Evolutionary conservation across 2,888 invertebrate species (phyloP), one percentile per base, ranked within the genome.

Genomic region (Andrena fulva): DNA sequence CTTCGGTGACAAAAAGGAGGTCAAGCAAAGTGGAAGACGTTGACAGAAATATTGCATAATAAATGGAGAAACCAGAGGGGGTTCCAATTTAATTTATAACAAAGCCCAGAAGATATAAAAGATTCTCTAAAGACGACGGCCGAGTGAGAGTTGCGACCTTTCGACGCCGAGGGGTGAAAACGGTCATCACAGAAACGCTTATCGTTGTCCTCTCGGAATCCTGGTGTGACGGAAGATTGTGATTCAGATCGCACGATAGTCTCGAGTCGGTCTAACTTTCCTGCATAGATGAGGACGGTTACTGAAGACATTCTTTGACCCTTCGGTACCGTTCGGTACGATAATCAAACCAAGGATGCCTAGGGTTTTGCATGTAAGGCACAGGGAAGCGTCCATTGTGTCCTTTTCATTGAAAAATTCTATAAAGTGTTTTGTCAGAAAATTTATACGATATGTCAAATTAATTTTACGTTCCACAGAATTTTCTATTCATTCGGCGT

Each of bases 41-140:
- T 16, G 16, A 42, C 16, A 42, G 16, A 42, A 42, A 42, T 42
- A 42, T 42, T 42, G 16, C 16, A 42, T 42, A 5, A 42, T 42
- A 16, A 42, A 42, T 42, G 16, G 42, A 42, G 16, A 42, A 20
- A n/a, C 50, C 0, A 20, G 24, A 10, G 12, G 7, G 35, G 35
- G 29, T 62, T 90, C 89, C 85, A 85, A 91, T 91, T 90, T 89
- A 87, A 91, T 89, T 89, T 86, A 86, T 80, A 89, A 87, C 86
- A 84, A 89, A 87, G 74, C 85, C 84, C 56, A 16, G 27, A 74
- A 77, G 72, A 77, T 84, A 71, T 72, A 70, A 74, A 70, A 63
- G 69, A 74, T 62, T 48, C 42, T 56, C 54, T 54, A 67, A 73
- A 67, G 50, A 76, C 66, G 76, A 68, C 52, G 60, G 59, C 52